Evolutionary conservation across 1,140 invertebrate species (phyloP).

Genomic region (Drosophila fuyamai): DNA sequence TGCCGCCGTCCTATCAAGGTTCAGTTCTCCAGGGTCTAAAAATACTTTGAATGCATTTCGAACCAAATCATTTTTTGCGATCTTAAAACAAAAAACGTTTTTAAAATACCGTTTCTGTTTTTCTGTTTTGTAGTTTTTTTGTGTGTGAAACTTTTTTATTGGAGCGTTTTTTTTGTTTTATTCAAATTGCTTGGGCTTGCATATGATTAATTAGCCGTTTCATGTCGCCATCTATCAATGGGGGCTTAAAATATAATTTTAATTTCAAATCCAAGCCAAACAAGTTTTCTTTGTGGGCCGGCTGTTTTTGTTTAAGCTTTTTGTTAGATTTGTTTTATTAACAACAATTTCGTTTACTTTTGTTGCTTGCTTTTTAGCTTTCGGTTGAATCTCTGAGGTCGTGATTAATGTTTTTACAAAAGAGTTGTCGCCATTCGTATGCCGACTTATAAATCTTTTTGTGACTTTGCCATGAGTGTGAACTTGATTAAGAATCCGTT

Average conservation of each 20-base stretch:
- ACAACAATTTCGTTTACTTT: conserved; percentile 60
- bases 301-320: conserved; percentile 31
- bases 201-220: conserved; percentile 78
- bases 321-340: conserved; percentile 44
- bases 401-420: conserved; percentile 77
- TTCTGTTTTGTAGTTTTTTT: conserved; percentile 37
- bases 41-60: not conserved
- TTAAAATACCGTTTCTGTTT: conserved; percentile 46
- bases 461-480: conserved; percentile 49
- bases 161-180: conserved; percentile 27
- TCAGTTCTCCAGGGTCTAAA: conserved; percentile 14
- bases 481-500: conserved; percentile 58
- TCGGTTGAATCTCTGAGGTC: conserved; percentile 20
- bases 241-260: conserved; percentile 57
- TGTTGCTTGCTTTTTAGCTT: conserved; percentile 34
- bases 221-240: conserved; percentile 72
- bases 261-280: conserved; percentile 70
- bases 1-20: conserved; percentile 43
- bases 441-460: conserved; percentile 64
- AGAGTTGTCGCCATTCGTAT: conserved; percentile 73
- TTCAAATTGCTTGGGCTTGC: conserved; percentile 54
- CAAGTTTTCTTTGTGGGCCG: conserved; percentile 59
- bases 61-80: conserved; percentile 10
- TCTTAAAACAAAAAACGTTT: conserved; percentile 22
- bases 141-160: conserved; percentile 52